These are phyloP conservation scores for Oscheius sp. DNA, from an alignment of 1,140 invertebrate species.

Conservation along the genomic window DNA sequence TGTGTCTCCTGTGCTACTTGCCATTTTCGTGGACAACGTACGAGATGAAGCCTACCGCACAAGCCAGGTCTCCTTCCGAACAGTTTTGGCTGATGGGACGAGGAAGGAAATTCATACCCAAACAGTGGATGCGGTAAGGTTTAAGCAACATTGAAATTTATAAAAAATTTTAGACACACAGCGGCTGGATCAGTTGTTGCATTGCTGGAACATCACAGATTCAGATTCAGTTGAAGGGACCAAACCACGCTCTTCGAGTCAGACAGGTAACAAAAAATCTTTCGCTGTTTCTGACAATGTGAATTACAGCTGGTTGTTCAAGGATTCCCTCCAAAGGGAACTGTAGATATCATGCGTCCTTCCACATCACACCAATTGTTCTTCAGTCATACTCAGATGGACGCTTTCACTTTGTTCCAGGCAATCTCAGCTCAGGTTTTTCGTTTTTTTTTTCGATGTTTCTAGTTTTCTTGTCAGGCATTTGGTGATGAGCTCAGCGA, in stretches of 20 bases:
- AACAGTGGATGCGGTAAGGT: constrained; percentile 18
- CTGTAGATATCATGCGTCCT: constrained; percentile 53
- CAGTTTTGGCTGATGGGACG: constrained; percentile 20
- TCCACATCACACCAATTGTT: constrained; percentile 63
- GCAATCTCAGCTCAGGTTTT: constrained; percentile 53
- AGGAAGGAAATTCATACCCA: constrained; percentile 17
- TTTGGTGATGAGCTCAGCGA: constrained; percentile 57
- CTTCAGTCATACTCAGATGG: constrained; percentile 53
- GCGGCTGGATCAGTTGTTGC: constrained; percentile 81
- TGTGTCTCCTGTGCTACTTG: constrained; percentile 37
- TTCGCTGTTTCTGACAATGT: not conserved
- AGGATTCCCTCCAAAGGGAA: constrained; percentile 2
- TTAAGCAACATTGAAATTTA: not conserved
- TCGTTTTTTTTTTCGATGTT: constrained; percentile 9
- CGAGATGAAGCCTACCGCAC: constrained; percentile 48
- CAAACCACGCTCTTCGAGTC: constrained; percentile 81
- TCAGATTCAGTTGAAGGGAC: constrained; percentile 81
- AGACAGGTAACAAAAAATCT: constrained; percentile 70
- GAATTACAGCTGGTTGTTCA: constrained; percentile 2
- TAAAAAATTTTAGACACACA: constrained; percentile 65
- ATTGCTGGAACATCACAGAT: constrained; percentile 68
- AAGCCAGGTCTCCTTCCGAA: constrained; percentile 24
- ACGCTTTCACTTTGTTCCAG: constrained; percentile 57
- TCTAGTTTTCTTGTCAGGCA: constrained; percentile 34
- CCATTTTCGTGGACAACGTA: constrained; percentile 54